These are phyloP conservation scores for Schizaphis graminum DNA, from an alignment of 2,888 invertebrate species.

Conservation along the genomic window DNA sequence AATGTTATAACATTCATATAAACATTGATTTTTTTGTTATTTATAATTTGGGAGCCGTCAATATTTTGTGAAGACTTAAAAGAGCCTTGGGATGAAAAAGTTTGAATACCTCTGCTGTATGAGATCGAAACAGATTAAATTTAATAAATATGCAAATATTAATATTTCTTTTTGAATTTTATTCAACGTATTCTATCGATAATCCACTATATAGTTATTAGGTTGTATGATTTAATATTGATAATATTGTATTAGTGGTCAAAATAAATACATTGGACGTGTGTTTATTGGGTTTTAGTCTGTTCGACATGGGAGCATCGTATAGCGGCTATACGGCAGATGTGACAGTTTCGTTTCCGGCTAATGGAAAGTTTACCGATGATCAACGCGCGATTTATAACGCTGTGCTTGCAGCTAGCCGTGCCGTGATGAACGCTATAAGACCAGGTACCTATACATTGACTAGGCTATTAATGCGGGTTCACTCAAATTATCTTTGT, in stretches of 20 bases:
- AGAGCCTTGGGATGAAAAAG: too few relatives aligned
- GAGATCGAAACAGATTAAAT: neutral
- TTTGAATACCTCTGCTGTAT: too few relatives aligned
- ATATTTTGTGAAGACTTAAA: too few relatives aligned
- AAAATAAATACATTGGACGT: neutral
- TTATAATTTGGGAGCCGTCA: too few relatives aligned
- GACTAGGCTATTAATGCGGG: neutral
- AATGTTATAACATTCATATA: too few relatives aligned
- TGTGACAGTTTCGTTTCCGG: slow-evolving; percentile 96
- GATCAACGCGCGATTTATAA: slow-evolving; percentile 93
- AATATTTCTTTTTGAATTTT: neutral
- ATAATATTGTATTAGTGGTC: neutral
- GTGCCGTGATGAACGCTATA: slow-evolving; percentile 84
- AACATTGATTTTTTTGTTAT: too few relatives aligned
- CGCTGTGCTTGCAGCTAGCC: slow-evolving; percentile 86
- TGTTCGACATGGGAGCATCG: slow-evolving; percentile 99
- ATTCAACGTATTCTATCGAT: neutral
- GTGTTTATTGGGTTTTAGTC: slow-evolving; percentile 72
- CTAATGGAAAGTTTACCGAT: slow-evolving; percentile 91
- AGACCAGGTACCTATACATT: slow-evolving; percentile 82
- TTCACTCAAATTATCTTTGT: neutral
- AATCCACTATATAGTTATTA: neutral
- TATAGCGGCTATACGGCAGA: slow-evolving; percentile 97
- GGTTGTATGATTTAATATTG: neutral
- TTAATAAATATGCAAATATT: neutral